phyloP scores from a whole-genome alignment of 1,140 invertebrate species.

The Euwallacea similis region DNA sequence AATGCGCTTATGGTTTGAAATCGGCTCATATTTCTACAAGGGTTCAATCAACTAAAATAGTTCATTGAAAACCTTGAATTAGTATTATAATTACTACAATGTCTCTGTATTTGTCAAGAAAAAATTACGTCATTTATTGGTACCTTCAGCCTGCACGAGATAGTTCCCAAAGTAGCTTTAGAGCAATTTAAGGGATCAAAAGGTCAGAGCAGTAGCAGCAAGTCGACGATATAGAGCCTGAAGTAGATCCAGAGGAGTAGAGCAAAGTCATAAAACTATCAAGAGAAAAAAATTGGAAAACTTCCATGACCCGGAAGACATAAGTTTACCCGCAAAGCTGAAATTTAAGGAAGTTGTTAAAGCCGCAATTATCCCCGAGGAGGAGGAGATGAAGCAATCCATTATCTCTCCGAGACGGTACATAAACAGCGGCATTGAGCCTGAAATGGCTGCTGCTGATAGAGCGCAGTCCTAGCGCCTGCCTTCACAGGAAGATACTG shows the following conservation, averaged over 20 bases:
- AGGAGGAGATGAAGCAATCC: background rate
- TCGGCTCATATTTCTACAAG: no score
- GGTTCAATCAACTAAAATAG: no score
- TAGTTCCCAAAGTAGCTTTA: no score
- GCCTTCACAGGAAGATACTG: constrained; percentile 56
- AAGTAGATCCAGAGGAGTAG: constrained; percentile 56
- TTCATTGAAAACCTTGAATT: no score
- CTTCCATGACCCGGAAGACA: constrained; percentile 66
- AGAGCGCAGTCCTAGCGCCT: constrained; percentile 69
- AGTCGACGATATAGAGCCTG: constrained; percentile 54
- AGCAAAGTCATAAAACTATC: constrained; percentile 57
- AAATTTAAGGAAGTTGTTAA: background rate
- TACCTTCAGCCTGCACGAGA: no score
- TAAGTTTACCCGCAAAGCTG: constrained; percentile 60
- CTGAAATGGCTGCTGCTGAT: constrained; percentile 67
- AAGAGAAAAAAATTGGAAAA: constrained; percentile 57
- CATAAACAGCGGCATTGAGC: constrained; percentile 40
- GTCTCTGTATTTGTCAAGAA: no score
- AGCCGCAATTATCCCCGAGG: background rate
- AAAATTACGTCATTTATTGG: no score
- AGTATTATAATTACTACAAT: no score
- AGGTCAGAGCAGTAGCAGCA: constrained; percentile 35
- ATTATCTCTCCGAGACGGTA: background rate
- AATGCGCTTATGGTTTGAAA: no score
- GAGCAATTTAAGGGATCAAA: no score